phyloP scores from a whole-genome alignment of 2,113 vertebrate species.

The Salvelinus fontinalis region DNA sequence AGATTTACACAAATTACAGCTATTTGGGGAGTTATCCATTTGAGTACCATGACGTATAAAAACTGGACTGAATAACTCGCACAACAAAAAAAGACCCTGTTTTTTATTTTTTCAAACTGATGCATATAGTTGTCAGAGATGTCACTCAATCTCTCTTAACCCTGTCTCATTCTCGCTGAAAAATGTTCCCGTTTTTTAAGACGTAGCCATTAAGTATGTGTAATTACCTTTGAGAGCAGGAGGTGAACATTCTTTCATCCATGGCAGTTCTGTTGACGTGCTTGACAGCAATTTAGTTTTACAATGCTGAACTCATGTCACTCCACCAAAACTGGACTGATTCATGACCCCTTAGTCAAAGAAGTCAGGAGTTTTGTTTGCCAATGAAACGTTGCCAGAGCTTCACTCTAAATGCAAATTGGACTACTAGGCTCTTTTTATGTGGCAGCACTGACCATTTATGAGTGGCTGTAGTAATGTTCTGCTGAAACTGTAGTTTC shows the following conservation, averaged over 20 bases:
- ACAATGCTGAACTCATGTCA: conserved; percentile 1
- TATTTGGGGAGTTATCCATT: too few species aligned
- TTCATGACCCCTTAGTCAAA: not conserved
- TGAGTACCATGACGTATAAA: too few species aligned
- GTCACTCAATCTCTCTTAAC: not conserved
- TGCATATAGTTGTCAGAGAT: not conserved
- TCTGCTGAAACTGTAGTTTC: conserved; percentile 23
- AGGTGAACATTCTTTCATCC: not conserved
- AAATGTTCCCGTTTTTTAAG: conserved; percentile 4
- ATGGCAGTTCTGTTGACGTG: not conserved
- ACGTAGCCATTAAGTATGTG: conserved; percentile 1
- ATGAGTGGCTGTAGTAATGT: not conserved
- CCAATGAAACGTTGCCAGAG: conserved; percentile 1
- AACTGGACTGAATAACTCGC: too few species aligned
- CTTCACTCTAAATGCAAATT: conserved; percentile 17
- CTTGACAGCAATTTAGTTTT: conserved; percentile 6
- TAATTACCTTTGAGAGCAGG: conserved; percentile 6
- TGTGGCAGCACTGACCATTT: conserved; percentile 6
- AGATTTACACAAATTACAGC: too few species aligned
- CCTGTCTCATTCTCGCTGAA: not conserved
- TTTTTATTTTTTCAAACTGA: too few species aligned
- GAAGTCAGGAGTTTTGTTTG: conserved; percentile 3
- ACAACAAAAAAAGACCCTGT: too few species aligned
- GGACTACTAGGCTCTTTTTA: not conserved
- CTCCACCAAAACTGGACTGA: not conserved